A percentile compares a stretch with the other conserved stretches of the same genome.
Evolutionary conservation across 2,113 vertebrate genomes (phyloP).

Genomic region (Tupaia chinensis): DNA sequence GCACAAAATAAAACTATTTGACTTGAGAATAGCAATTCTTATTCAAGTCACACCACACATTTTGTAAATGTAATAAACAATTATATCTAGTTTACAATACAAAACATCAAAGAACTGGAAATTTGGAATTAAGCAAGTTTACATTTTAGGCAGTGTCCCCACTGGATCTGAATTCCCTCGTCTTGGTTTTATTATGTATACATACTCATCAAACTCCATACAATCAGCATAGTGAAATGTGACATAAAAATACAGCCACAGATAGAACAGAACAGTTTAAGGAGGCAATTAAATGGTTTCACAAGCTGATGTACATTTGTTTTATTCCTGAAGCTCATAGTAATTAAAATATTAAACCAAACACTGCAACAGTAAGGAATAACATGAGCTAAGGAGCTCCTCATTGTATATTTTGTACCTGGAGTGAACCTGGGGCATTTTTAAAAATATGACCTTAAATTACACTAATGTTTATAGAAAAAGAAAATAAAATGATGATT

Average conservation of each 20-base stretch:
- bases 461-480: constrained; percentile 7
- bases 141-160: background rate
- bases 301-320: background rate
- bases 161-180: constrained; percentile 10
- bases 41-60: background rate
- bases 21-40: background rate
- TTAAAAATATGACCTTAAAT: background rate
- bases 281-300: constrained; percentile 16
- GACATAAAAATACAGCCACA: constrained; percentile 3
- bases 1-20: background rate
- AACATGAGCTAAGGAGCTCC: background rate
- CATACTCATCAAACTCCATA: constrained; percentile 13
- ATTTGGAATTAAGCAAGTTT: constrained; percentile 23
- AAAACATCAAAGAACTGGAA: constrained; percentile 33
- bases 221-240: constrained; percentile 36
- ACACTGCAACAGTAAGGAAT: background rate
- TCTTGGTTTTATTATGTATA: constrained; percentile 12
- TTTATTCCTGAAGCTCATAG: constrained; percentile 40
- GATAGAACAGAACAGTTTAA: constrained; percentile 41
- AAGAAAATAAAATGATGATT: constrained; percentile 16
- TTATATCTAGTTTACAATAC: constrained; percentile 10
- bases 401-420: background rate
- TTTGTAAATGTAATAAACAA: constrained; percentile 14
- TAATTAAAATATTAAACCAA: background rate
- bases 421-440: background rate